Evolutionary conservation across 1,140 invertebrate species (phyloP), one percentile per base, ranked within the genome.

Genomic region (Hetaerina americana): DNA sequence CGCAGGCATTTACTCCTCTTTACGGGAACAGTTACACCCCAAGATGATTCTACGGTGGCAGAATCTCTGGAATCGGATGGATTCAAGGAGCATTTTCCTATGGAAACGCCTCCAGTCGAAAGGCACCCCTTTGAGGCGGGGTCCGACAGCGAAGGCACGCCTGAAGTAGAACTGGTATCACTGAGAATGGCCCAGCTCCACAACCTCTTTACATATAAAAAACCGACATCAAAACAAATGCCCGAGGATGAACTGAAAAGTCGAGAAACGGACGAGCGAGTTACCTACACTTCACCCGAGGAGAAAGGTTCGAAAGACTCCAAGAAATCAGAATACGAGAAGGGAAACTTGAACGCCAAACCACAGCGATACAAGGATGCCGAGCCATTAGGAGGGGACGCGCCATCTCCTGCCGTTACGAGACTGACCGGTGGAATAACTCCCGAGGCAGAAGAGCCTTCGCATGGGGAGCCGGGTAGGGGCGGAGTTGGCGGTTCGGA

Each of bases 41-140:
- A 84, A 77, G 83, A 83, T 75, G 77, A 78, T 74, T 70, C 70
- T 26, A 70, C 70, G 49, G 49, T 66, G 24, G 83, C 83, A 76
- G 83, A 83, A 74, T 83, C 83, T 27, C 76, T 84, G 79, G 83
- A 84, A 76, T 82, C 82, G 40, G 83, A 84, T 75, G 82, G 82
- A 72, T 84, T 83, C 76, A 79, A 83, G 77, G 80, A 82, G 72
- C 78, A 80, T 70, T 81, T 78, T 72, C 76, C 81, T 25, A 73
- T 82, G 73, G 81, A 82, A 76, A 82, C 81, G 22, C 81, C 81
- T 15, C 78, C 79, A 1, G 76, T 79, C 5, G 40, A 12, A 57
- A 57, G 40, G 40, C 40, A n/a, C 22, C 22, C 40, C 22, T 57
- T 57, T 57, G 40, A 57, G 10, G 40, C 40, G 15, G 1, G 15